These are phyloP conservation scores for Acanthosepion pharaonis DNA, from an alignment of 2,888 invertebrate species.

Conservation along the genomic window DNA sequence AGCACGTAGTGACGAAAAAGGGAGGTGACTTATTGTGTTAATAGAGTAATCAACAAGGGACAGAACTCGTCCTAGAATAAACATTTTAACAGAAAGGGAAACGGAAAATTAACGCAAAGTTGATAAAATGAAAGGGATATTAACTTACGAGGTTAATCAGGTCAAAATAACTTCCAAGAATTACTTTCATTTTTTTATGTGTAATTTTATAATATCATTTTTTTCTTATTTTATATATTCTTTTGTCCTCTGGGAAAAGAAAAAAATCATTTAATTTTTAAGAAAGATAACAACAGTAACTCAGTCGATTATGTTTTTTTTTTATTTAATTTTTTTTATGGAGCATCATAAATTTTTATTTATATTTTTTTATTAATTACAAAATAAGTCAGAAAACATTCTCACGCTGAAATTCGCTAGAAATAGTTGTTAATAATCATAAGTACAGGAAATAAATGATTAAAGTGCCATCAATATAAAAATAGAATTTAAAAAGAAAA, in stretches of 20 bases:
- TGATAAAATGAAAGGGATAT: not conserved
- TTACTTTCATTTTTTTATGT: not conserved
- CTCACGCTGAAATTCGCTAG: not conserved
- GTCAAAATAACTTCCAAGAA: not conserved
- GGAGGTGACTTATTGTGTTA: conserved; percentile 33
- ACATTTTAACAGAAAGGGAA: not conserved
- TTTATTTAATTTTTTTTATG: not conserved
- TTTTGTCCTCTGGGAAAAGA: no score
- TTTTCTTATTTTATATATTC: not conserved
- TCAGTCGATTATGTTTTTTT: not conserved
- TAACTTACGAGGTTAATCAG: not conserved
- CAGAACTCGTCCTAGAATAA: not conserved
- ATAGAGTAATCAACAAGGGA: not conserved
- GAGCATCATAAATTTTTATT: not conserved
- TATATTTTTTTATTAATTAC: not conserved
- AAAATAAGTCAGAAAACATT: not conserved
- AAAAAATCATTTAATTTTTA: no score
- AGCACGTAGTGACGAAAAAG: not conserved
- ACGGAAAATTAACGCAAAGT: not conserved
- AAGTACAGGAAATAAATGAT: not conserved
- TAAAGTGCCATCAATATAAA: not conserved
- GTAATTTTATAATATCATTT: not conserved
- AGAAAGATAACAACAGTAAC: not conserved
- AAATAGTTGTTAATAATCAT: not conserved
- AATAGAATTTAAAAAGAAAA: not conserved